Evolutionary conservation across 2,113 vertebrate genomes (phyloP).

Genomic region (Rutilus rutilus): DNA sequence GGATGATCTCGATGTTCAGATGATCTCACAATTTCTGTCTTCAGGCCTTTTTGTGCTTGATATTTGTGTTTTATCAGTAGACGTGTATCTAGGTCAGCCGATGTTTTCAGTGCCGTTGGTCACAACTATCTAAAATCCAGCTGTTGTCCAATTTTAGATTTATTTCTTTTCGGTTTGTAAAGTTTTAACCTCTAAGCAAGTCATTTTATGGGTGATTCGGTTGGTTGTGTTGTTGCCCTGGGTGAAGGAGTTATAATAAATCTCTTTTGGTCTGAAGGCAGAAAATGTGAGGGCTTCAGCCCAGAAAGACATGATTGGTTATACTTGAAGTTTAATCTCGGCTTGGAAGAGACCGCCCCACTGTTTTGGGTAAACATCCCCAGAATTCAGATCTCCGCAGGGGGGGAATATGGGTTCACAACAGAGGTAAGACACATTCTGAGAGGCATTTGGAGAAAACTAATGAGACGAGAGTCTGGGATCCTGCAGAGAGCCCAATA

Average conservation of each 20-base stretch:
- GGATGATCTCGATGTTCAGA: too few species aligned
- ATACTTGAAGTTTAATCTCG: not conserved
- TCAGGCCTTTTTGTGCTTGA: not conserved
- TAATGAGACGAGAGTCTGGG: constrained; percentile 9
- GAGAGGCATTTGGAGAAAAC: not conserved
- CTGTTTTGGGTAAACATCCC: constrained; percentile 53
- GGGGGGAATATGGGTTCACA: constrained; percentile 10
- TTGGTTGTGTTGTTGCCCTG: constrained; percentile 58
- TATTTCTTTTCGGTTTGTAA: constrained; percentile 6
- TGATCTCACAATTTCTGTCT: not conserved
- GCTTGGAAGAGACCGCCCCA: constrained; percentile 63
- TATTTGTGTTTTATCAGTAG: constrained; percentile 18
- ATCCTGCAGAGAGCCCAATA: not conserved
- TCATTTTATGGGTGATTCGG: constrained; percentile 11
- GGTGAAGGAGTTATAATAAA: constrained; percentile 8
- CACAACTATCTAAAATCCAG: constrained; percentile 23
- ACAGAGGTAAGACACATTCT: not conserved
- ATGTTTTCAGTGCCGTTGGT: not conserved
- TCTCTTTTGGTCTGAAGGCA: constrained; percentile 6
- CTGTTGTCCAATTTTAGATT: constrained; percentile 47
- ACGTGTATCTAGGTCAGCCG: constrained; percentile 22
- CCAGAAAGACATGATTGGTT: constrained; percentile 12
- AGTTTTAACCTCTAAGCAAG: constrained; percentile 28
- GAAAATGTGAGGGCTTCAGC: not conserved
- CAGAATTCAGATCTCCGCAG: constrained; percentile 41